Conservation (phyloP, 2,797 vertebrate species). For the Ctenopoma multispine region DNA sequence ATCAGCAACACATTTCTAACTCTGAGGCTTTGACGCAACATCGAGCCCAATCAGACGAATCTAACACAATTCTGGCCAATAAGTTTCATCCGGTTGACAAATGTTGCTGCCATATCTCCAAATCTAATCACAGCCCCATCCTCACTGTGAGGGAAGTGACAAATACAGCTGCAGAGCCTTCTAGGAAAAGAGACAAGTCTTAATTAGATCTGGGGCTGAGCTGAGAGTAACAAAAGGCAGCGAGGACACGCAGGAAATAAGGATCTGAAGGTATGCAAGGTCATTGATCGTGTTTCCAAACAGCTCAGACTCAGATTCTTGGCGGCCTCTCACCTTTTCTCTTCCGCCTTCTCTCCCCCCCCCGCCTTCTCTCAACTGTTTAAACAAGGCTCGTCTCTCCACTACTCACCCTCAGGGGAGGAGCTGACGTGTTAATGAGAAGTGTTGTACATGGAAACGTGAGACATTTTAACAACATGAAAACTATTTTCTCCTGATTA, state of each 20-base stretch:
- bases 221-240: conserved; percentile 51
- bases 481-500: background rate
- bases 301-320: conserved; percentile 17
- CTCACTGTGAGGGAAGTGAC: conserved; percentile 24
- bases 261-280: conserved; percentile 40
- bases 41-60: conserved; percentile 24
- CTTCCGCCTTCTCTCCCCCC: background rate
- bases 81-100: conserved; percentile 50
- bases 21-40: conserved; percentile 5
- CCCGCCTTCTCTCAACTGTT: background rate
- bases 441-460: conserved; percentile 16
- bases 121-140: conserved; percentile 48
- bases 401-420: conserved; percentile 33
- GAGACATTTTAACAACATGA: conserved; percentile 8
- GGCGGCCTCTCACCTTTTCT: conserved; percentile 18
- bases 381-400: conserved; percentile 17
- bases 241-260: conserved; percentile 42
- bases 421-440: conserved; percentile 42
- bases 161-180: conserved; percentile 34
- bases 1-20: conserved; percentile 22
- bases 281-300: conserved; percentile 58
- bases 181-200: conserved; percentile 56
- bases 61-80: conserved; percentile 35
- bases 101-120: conserved; percentile 45
- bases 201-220: conserved; percentile 68